Evolutionary conservation across 2,113 vertebrate species (phyloP).

Genomic region (Calidris pygmaea): DNA sequence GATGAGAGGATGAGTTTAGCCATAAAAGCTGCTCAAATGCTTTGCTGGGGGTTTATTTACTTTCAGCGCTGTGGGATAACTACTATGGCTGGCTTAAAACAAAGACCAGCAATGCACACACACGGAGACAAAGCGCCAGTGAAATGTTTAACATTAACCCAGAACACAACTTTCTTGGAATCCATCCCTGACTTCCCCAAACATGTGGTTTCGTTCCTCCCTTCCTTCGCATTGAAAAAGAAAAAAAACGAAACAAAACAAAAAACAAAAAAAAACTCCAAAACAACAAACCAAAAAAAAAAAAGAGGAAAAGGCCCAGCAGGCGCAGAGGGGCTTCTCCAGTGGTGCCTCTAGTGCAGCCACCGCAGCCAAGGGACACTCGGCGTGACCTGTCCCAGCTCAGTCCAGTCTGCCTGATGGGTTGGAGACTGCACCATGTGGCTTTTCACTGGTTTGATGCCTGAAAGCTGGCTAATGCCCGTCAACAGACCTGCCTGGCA

Average conservation of each 20-base stretch:
- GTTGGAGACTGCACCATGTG: not conserved
- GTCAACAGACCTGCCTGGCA: fast-evolving
- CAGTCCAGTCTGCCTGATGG: fast-evolving
- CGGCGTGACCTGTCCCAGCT: not conserved
- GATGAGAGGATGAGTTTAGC: not conserved
- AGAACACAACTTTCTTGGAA: not conserved
- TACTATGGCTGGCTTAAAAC: not conserved
- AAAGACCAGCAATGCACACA: not conserved
- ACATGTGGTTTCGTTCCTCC: not conserved
- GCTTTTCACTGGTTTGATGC: fast-evolving
- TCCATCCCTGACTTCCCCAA: not conserved
- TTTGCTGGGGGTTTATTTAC: not conserved
- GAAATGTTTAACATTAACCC: not conserved
- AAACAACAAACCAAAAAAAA: too few species aligned
- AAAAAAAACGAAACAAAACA: too few species aligned
- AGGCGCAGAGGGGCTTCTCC: not conserved
- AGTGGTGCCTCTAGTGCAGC: not conserved
- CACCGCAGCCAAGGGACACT: not conserved
- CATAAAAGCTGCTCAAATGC: not conserved
- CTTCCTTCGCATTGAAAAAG: not conserved
- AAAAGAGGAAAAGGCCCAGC: not conserved
- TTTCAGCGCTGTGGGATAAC: not conserved
- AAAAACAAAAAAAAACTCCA: too few species aligned
- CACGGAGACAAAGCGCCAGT: not conserved
- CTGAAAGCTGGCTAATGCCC: not conserved